Base-by-base conservation (phyloP, 2,113 vertebrate species). In the Corythornis vintsioides region DNA sequence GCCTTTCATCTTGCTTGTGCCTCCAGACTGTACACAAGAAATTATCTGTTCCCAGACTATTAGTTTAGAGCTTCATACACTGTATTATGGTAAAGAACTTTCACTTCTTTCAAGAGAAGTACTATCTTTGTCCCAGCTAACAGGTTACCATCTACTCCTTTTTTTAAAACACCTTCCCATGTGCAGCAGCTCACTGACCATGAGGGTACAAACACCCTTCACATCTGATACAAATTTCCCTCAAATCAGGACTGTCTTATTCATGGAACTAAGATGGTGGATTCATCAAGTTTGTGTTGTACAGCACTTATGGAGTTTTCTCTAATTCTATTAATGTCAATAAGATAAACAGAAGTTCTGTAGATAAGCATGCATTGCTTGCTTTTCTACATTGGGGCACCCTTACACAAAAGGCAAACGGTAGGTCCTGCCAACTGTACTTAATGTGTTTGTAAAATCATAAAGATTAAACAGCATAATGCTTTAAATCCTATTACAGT, bases 401-500 rank as follows among this genome's bases (percentile, higher is more conserved):
- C 74, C 83, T 94, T 72, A 93, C 84, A 69, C 42, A 13, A 33
- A 71, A 94, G 71, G 79, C 85, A 94, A 94, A 90, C 0, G 1
- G 79, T 24, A 83, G 67, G 82, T 90, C 83, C 85, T 96, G 95
- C 93, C 91, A 96, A 87, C 89, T 91, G 94, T 74, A 80, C 89
- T 85, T 83, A 89, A 96, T 78, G 1, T 93, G 89, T 96, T 78
- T 93, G 88, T 92, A 97, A 96, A 88, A 96, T 86, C 92, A 87
- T 85, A 94, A 96, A 98, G 97, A 98, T 97, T 97, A 97, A 97
- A 97, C 80, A 96, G 94, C 74, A 95, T 94, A 96, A 97, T 97
- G 90, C 91, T 95, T 96, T 97, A 98, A 98, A 99, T 98, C 98
- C 98, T 98, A 98, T 98, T 98, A 98, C 35, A 96, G 97, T 97